These are phyloP conservation scores for Drosophila incognita DNA, from an alignment of 2,888 invertebrate species.

Conservation along the genomic window DNA sequence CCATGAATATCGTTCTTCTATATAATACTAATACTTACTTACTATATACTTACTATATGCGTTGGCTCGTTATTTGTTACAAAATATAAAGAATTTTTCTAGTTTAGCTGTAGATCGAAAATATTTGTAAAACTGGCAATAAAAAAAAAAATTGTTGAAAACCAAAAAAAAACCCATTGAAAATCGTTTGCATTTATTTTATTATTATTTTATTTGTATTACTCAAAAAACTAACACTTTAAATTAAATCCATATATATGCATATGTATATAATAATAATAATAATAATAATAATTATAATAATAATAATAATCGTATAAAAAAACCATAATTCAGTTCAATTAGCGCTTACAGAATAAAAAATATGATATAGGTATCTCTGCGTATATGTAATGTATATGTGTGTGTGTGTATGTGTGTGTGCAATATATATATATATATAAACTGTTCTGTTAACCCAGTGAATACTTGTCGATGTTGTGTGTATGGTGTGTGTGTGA, in stretches of 20 bases:
- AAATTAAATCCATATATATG: conserved; percentile 38
- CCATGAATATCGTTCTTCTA: conserved; percentile 12
- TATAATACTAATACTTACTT: conserved; percentile 17
- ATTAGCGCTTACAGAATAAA: conserved; percentile 67
- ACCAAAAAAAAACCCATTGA: conserved; percentile 18
- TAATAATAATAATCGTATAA: conserved; percentile 17
- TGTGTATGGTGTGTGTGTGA: conserved; percentile 8
- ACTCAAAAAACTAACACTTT: conserved; percentile 54
- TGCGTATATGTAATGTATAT: conserved; percentile 13
- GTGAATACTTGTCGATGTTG: conserved; percentile 57
- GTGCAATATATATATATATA: conserved; percentile 14
- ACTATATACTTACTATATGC: conserved; percentile 39
- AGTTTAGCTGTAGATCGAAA: conserved; percentile 46
- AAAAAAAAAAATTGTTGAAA: conserved; percentile 45
- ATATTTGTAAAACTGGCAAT: conserved; percentile 43
- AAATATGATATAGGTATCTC: conserved; percentile 27
- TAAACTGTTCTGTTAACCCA: conserved; percentile 57
- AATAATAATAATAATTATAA: neutral
- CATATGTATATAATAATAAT: conserved; percentile 8
- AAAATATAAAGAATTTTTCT: conserved; percentile 13
- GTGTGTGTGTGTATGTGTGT: conserved; percentile 10
- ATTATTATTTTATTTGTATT: conserved; percentile 44
- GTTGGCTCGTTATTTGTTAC: conserved; percentile 70
- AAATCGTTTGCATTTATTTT: conserved; percentile 10
- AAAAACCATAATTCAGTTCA: conserved; percentile 73